These are phyloP conservation scores for Microcebus jonahi DNA, from an alignment of 2,113 vertebrate genomes.

Conservation along the genomic window DNA sequence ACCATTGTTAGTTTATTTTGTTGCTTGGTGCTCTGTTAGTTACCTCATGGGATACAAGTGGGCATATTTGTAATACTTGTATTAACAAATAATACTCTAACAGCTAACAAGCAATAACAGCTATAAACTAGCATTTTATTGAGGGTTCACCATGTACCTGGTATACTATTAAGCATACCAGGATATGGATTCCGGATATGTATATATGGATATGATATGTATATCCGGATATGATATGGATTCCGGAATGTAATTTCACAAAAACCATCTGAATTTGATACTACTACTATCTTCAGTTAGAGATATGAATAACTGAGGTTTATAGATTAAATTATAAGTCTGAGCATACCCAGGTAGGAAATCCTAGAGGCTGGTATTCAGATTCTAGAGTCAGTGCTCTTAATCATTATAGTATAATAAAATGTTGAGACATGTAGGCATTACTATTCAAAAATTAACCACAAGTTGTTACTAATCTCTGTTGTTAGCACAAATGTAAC, in stretches of 20 bases:
- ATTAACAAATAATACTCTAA: background rate
- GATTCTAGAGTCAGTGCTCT: background rate
- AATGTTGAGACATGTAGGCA: background rate
- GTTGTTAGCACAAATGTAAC: background rate
- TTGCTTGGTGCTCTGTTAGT: background rate
- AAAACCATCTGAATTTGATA: background rate
- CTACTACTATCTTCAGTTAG: background rate
- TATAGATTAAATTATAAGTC: background rate
- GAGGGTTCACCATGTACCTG: background rate
- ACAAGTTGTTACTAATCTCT: background rate
- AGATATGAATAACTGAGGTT: background rate
- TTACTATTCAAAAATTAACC: background rate
- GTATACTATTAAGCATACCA: background rate
- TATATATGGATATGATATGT: no score
- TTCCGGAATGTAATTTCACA: background rate
- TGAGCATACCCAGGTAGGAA: background rate
- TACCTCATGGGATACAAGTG: background rate
- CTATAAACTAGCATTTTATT: background rate
- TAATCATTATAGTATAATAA: background rate
- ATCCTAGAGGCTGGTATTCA: background rate
- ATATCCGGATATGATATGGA: background rate
- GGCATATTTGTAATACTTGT: background rate
- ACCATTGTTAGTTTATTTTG: background rate
- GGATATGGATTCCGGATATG: no score
- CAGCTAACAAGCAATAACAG: background rate